Conservation (phyloP, 2,797 vertebrate genomes). For the Xenops minutus region DNA sequence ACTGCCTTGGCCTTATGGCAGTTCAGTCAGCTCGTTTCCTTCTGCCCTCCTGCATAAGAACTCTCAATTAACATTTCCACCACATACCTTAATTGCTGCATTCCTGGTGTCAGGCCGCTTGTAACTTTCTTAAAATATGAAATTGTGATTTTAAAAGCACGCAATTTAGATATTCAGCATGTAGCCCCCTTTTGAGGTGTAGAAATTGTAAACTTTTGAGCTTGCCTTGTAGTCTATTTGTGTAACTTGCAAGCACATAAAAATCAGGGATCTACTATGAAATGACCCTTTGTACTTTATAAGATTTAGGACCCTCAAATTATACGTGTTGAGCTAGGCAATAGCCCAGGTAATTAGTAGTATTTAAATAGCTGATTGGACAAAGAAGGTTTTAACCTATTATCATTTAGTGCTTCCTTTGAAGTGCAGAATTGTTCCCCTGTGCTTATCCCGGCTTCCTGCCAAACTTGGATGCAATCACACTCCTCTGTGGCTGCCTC, state of each 20-base stretch:
- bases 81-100: background rate
- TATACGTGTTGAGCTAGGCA: background rate
- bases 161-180: background rate
- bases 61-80: background rate
- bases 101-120: background rate
- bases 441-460: background rate
- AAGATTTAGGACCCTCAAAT: background rate
- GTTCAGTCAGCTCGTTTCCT: background rate
- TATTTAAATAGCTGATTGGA: slow-evolving; percentile 40
- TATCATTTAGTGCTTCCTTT: background rate
- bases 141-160: background rate
- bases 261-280: background rate
- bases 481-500: background rate
- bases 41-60: background rate
- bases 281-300: background rate
- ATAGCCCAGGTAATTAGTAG: background rate
- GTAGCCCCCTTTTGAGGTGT: background rate
- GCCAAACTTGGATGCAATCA: background rate
- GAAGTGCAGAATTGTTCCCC: background rate
- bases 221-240: background rate
- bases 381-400: background rate
- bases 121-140: background rate
- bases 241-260: background rate
- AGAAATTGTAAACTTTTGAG: background rate
- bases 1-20: background rate